A percentile compares a stretch with the other conserved stretches of the same genome.
phyloP scores from a whole-genome alignment of 2,888 invertebrate genomes.

The Argyresthia goedartella region DNA sequence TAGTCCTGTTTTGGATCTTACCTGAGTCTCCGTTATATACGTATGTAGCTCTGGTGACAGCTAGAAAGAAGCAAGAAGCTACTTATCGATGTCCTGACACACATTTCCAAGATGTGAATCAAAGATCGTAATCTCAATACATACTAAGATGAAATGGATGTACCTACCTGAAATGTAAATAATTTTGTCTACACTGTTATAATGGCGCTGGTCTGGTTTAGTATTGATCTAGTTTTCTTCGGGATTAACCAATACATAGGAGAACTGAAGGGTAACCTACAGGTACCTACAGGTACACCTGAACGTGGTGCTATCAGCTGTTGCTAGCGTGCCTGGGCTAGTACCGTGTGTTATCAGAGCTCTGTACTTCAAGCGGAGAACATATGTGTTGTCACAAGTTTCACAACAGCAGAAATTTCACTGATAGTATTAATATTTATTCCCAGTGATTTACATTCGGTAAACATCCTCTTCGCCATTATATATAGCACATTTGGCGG shows the following conservation, averaged over 20 bases:
- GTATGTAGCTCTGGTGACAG: constrained; percentile 74
- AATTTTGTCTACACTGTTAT: constrained; percentile 72
- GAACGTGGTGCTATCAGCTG: not conserved
- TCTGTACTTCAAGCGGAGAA: not conserved
- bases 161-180: not conserved
- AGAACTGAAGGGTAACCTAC: constrained; percentile 6
- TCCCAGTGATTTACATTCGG: constrained; percentile 45
- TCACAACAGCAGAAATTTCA: constrained; percentile 71
- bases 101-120: constrained; percentile 67
- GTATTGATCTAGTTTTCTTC: constrained; percentile 79
- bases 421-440: constrained; percentile 73
- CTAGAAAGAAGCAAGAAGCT: constrained; percentile 74
- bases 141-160: not conserved
- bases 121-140: not conserved
- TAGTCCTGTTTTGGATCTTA: constrained; percentile 75
- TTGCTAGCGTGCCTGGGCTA: not conserved
- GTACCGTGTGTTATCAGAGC: not conserved
- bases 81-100: constrained; percentile 72
- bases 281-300: no score
- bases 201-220: constrained; percentile 76
- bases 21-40: constrained; percentile 88
- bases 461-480: constrained; percentile 71
- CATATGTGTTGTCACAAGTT: constrained; percentile 73
- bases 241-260: constrained; percentile 62
- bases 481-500: constrained; percentile 80